phyloP scores from a whole-genome alignment of 2,888 invertebrate species.

The Amiota communis region DNA sequence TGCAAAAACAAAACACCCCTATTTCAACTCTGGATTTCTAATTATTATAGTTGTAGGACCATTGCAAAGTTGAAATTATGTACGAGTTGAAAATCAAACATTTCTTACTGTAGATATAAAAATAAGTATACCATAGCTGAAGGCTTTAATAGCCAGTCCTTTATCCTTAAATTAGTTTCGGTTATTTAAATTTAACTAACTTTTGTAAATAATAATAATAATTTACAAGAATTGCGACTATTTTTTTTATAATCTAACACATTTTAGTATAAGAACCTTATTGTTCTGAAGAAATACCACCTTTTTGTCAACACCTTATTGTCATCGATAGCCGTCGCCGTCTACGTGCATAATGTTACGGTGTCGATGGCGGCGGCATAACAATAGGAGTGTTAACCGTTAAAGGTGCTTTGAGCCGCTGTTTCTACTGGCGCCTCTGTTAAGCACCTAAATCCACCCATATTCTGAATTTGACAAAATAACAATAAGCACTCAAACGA shows the following conservation, averaged over 20 bases:
- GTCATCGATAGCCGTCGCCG: neutral
- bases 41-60: too few species aligned
- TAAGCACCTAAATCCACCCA: slow-evolving; percentile 63
- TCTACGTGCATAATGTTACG: neutral
- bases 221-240: neutral
- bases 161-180: too few species aligned
- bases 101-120: too few species aligned
- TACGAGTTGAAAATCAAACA: too few species aligned
- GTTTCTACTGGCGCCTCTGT: slow-evolving; percentile 62
- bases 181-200: too few species aligned
- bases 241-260: neutral
- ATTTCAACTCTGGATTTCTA: too few species aligned
- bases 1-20: too few species aligned
- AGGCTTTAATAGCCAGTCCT: too few species aligned
- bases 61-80: too few species aligned
- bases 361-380: neutral
- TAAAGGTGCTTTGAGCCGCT: slow-evolving; percentile 43
- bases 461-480: slow-evolving; percentile 38
- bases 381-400: slow-evolving; percentile 26
- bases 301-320: slow-evolving; percentile 10
- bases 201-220: too few species aligned
- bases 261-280: neutral
- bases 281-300: slow-evolving; percentile 41
- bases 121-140: too few species aligned
- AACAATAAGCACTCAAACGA: neutral